Base-by-base conservation (phyloP, 2,888 invertebrate genomes). In the Habroteleia sp. region DNA sequence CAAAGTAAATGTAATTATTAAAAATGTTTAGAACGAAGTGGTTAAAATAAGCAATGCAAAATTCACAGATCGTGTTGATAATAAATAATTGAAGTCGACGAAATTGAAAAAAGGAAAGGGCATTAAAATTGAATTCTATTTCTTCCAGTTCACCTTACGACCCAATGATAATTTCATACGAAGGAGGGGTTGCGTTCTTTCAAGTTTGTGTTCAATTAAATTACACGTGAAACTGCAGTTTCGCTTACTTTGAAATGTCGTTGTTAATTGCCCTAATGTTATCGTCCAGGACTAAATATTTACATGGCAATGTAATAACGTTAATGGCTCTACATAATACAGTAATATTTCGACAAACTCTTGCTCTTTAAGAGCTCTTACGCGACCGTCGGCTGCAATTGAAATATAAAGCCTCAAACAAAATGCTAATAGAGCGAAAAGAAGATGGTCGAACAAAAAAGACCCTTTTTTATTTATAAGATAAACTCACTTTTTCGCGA, bases 281-380 rank as follows among this genome's bases (percentile, higher is more conserved):
- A 39, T 39, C 25, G 27, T 7, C 29, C 17, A 29, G 27, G 17
- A 11, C 8, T 48, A 62, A 62, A 62, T 62, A 39, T 62, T 62
- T 48, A 62, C 23, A 39, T 13, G 17, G 23, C 23, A 6, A 10
- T 31, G 25, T 35, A 35, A 33, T 44, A 58, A 25, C 14, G 27
- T 46, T 60, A 46, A 58, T 31, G 33, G 20, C 0, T 5, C 25
- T 25, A 14, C 35, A 58, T 37, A 50, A 35, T 50, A 35, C 33
- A 20, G 13, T 6, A 16, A 37, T 25, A 37, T 23, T 50, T 50
- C 16, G 13, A 35, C 14, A 50, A 50, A 50, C 17, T 14, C 35
- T 35, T 50, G 50, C 50, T 6, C 6, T 50, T 35, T 25, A 50
- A 50, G 50, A 5, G 5, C 25, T 16, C 16, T 50, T 17, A 50